Evolutionary conservation across 2,113 vertebrate genomes (phyloP).

Genomic region (Hylia prasina): DNA sequence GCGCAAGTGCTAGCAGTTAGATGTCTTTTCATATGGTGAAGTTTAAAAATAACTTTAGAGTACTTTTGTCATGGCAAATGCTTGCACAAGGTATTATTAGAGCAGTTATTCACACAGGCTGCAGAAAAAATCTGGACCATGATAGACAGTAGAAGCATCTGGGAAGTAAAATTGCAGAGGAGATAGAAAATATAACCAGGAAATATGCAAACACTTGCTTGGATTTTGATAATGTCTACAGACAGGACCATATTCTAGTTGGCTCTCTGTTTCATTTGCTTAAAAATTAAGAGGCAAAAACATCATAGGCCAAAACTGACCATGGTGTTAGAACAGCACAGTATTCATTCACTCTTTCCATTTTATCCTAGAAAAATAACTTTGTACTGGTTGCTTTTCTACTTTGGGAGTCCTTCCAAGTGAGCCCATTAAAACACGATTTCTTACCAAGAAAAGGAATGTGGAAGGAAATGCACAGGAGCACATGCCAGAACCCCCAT

Average conservation of each 20-base stretch:
- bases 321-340: not conserved
- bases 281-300: not conserved
- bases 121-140: not conserved
- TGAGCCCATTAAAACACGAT: not conserved
- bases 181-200: not conserved
- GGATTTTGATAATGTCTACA: not conserved
- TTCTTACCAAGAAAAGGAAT: not conserved
- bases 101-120: constrained; percentile 10
- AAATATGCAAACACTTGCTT: not conserved
- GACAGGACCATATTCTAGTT: not conserved
- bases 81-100: constrained; percentile 34
- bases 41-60: constrained; percentile 36
- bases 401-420: not conserved
- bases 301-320: not conserved
- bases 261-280: not conserved
- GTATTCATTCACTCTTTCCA: not conserved
- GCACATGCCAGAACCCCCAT: fast-evolving
- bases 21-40: not conserved
- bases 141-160: not conserved
- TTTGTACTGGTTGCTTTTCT: not conserved
- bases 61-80: constrained; percentile 2
- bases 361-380: not conserved
- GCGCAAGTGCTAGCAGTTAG: not conserved
- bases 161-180: not conserved
- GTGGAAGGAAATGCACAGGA: not conserved